Conservation (phyloP, 2,888 invertebrate species). For the Myopa tessellatipennis region DNA sequence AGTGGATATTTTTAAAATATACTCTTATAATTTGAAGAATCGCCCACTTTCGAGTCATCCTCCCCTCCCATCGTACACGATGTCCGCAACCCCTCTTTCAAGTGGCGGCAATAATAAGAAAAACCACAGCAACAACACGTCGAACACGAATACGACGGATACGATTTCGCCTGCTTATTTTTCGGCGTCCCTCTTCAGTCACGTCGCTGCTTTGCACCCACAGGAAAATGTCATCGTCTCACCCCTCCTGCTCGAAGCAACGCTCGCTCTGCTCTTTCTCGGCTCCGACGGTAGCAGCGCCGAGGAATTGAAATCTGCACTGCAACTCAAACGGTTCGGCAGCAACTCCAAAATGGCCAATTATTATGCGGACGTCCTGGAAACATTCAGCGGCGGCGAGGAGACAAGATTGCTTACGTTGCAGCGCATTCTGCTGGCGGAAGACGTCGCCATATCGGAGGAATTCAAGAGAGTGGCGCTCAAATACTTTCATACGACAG, state of each 20-base stretch:
- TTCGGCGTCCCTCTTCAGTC: slow-evolving; percentile 13
- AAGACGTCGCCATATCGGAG: slow-evolving; percentile 41
- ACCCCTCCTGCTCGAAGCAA: slow-evolving; percentile 75
- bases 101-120: background rate
- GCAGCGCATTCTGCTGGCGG: slow-evolving; percentile 68
- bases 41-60: background rate
- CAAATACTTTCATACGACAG: slow-evolving; percentile 60
- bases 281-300: slow-evolving; percentile 73
- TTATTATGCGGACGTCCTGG: slow-evolving; percentile 57
- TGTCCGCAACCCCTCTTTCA: background rate
- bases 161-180: background rate
- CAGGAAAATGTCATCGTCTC: slow-evolving; percentile 60
- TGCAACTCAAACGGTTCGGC: slow-evolving; percentile 56
- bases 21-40: background rate
- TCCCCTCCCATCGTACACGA: background rate
- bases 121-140: background rate
- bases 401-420: slow-evolving; percentile 61
- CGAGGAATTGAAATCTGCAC: slow-evolving; percentile 54
- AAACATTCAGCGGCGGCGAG: slow-evolving; percentile 31
- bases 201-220: slow-evolving; percentile 11
- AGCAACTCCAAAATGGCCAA: slow-evolving; percentile 60
- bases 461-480: slow-evolving; percentile 62
- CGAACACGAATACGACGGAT: background rate
- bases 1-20: background rate
- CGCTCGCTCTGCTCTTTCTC: slow-evolving; percentile 78